Conservation (phyloP, 2,888 invertebrate genomes). For the Stramonita haemastoma region DNA sequence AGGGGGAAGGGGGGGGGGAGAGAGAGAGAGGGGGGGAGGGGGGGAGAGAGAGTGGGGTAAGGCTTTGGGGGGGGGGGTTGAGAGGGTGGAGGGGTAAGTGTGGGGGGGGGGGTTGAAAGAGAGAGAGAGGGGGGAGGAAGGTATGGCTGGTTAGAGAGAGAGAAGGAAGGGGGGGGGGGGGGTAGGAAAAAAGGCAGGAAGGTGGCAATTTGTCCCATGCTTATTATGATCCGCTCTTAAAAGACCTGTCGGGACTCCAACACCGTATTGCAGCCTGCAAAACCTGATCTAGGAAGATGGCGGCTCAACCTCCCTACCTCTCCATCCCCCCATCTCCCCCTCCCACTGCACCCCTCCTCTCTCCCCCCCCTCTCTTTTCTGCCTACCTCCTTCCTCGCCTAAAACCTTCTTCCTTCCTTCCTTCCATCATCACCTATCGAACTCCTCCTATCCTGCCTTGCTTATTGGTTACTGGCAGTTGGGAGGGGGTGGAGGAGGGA, state of each 20-base stretch:
- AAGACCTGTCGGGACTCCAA: constrained; percentile 24
- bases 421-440: background rate
- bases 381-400: background rate
- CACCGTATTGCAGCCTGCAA: background rate
- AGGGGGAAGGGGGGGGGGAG: background rate
- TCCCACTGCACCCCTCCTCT: too few species aligned
- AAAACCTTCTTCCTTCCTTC: too few species aligned
- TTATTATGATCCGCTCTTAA: constrained; percentile 33
- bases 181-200: background rate
- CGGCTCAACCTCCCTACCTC: background rate
- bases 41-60: background rate
- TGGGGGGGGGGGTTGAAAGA: background rate
- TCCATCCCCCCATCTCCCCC: background rate
- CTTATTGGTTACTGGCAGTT: too few species aligned
- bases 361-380: background rate
- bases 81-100: background rate
- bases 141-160: too few species aligned
- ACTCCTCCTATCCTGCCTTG: background rate
- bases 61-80: background rate
- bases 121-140: background rate
- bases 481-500: background rate
- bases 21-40: background rate
- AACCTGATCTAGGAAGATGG: constrained; percentile 25
- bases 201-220: constrained; percentile 35
- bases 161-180: background rate